Percentiles rank a stretch among this genome's conserved stretches.
Evolutionary conservation across 2,888 invertebrate genomes (phyloP).

Genomic region (Drosophila peninsularis): DNA sequence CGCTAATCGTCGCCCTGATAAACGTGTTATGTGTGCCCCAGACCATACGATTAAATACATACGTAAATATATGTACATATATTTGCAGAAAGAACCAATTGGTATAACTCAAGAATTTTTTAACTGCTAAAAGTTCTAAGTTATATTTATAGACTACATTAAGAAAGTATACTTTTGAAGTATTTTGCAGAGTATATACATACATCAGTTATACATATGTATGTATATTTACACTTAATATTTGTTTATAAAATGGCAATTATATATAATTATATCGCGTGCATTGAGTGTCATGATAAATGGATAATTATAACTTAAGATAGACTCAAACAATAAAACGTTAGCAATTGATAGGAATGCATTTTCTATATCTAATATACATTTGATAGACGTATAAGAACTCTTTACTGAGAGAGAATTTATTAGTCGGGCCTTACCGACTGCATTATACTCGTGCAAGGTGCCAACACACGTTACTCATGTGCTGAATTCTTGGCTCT

Average conservation of each 20-base stretch:
- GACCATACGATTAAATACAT: not conserved
- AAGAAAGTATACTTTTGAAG: slow-evolving; percentile 4
- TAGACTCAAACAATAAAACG: not conserved
- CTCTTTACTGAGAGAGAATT: no score
- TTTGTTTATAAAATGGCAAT: not conserved
- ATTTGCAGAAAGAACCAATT: not conserved
- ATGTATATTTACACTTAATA: not conserved
- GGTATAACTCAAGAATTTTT: slow-evolving; percentile 13
- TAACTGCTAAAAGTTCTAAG: not conserved
- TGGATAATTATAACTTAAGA: not conserved
- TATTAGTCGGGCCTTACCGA: no score
- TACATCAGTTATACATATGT: not conserved
- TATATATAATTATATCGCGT: slow-evolving; percentile 8
- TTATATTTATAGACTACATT: not conserved
- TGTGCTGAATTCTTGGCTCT: no score
- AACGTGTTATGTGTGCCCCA: slow-evolving; percentile 1
- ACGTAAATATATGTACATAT: not conserved
- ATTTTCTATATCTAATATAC: not conserved
- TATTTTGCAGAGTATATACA: not conserved
- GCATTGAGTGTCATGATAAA: slow-evolving; percentile 19
- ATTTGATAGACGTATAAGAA: not conserved
- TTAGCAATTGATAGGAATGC: not conserved
- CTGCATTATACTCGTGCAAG: no score
- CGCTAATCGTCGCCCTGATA: slow-evolving; percentile 46
- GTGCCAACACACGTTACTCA: no score